These are phyloP conservation scores for Cynopterus sphinx DNA, from an alignment of 2,797 vertebrate species.

Conservation along the genomic window DNA sequence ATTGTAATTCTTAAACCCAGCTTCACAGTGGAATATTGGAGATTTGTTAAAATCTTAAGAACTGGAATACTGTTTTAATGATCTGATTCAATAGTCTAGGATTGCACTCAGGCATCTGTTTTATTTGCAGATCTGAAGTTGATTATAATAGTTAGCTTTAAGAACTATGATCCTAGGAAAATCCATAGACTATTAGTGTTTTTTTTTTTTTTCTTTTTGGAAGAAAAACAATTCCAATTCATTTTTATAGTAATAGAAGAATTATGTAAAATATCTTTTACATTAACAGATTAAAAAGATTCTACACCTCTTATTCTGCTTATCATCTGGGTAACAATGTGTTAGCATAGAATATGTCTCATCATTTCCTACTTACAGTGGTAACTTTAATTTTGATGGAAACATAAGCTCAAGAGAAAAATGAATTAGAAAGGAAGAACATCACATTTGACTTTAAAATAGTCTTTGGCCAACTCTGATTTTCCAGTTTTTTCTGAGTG, in stretches of 20 bases:
- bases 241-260: not conserved
- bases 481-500: conserved; percentile 11
- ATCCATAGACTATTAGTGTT: not conserved
- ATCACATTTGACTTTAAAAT: not conserved
- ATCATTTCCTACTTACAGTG: not conserved
- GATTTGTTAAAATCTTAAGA: not conserved
- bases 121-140: conserved; percentile 22
- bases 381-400: not conserved
- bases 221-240: conserved; percentile 39
- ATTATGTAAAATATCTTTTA: not conserved
- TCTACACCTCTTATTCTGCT: not conserved
- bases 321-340: conserved; percentile 10
- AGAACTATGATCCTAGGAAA: not conserved
- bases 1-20: not conserved
- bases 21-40: not conserved
- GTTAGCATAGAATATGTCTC: not conserved
- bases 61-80: not conserved
- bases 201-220: not conserved
- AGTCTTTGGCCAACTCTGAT: not conserved
- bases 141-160: not conserved
- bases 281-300: not conserved
- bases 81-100: not conserved
- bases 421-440: not conserved
- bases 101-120: not conserved
- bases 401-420: conserved; percentile 9